Conservation (phyloP, 2,113 vertebrate genomes). For the Prinia subflava region DNA sequence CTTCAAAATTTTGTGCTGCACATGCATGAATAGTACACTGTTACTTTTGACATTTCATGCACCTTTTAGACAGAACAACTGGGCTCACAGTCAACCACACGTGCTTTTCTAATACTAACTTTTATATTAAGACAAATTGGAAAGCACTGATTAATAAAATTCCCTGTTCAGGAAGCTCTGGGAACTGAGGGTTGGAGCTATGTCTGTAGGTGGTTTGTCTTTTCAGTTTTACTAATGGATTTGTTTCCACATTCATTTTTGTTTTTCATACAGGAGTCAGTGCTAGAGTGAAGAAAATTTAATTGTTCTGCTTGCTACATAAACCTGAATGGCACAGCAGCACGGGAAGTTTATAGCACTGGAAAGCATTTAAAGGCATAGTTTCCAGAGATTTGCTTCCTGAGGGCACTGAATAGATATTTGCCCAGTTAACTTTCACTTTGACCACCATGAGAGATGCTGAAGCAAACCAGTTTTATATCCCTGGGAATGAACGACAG, state of each 20-base stretch:
- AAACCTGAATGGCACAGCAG: neutral
- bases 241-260: neutral
- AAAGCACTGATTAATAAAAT: neutral
- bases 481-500: neutral
- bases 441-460: neutral
- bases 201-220: neutral
- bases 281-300: neutral
- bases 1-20: neutral
- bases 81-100: neutral
- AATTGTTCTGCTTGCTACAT: neutral
- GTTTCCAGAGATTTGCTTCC: neutral
- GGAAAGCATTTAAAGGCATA: neutral
- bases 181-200: neutral
- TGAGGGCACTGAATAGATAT: neutral
- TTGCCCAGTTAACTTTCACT: neutral
- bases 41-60: neutral
- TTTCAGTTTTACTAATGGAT: neutral
- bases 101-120: neutral
- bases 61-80: neutral
- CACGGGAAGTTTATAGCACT: neutral
- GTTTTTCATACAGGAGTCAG: neutral
- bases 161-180: neutral
- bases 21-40: neutral
- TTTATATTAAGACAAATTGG: neutral
- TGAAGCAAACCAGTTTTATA: neutral